A percentile compares a stretch with the other conserved stretches of the same genome.
Evolutionary conservation across 1,140 invertebrate genomes (phyloP).

Genomic region (Drosophila biarmipes): DNA sequence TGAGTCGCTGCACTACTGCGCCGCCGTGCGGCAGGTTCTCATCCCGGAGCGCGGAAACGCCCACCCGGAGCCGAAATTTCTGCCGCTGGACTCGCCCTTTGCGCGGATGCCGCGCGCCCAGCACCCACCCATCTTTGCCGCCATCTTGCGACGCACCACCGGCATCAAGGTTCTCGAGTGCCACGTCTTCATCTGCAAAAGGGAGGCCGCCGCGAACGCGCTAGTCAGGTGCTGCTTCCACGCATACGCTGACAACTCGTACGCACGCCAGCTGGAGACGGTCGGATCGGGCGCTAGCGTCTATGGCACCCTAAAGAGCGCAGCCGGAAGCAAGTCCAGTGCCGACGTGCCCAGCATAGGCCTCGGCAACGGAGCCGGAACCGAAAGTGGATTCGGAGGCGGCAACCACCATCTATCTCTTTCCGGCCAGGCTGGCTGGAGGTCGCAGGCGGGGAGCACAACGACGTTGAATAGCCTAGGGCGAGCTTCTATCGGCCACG

Average conservation of each 20-base stretch:
- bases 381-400: constrained; percentile 42
- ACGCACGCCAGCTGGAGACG: constrained; percentile 92
- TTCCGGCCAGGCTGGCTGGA: constrained; percentile 85
- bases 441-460: constrained; percentile 86
- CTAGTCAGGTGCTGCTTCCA: constrained; percentile 97
- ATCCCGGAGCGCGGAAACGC: constrained; percentile 86
- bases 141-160: constrained; percentile 96
- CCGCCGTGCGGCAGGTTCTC: constrained; percentile 95
- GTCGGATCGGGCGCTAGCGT: constrained; percentile 75
- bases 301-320: constrained; percentile 84
- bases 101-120: constrained; percentile 94
- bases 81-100: constrained; percentile 98
- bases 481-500: constrained; percentile 70
- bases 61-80: constrained; percentile 90
- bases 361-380: constrained; percentile 47
- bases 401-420: constrained; percentile 59
- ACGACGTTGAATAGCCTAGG: constrained; percentile 86
- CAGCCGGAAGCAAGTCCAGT: constrained; percentile 85
- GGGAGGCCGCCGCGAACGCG: constrained; percentile 97
- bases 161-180: constrained; percentile 99
- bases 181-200: constrained; percentile 99
- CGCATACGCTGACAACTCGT: constrained; percentile 96
- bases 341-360: constrained; percentile 72
- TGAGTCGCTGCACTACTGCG: constrained; percentile 98
- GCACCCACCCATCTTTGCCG: constrained; percentile 98